Conservation (phyloP, 2,797 vertebrate genomes). For the Nannoperca australis region DNA sequence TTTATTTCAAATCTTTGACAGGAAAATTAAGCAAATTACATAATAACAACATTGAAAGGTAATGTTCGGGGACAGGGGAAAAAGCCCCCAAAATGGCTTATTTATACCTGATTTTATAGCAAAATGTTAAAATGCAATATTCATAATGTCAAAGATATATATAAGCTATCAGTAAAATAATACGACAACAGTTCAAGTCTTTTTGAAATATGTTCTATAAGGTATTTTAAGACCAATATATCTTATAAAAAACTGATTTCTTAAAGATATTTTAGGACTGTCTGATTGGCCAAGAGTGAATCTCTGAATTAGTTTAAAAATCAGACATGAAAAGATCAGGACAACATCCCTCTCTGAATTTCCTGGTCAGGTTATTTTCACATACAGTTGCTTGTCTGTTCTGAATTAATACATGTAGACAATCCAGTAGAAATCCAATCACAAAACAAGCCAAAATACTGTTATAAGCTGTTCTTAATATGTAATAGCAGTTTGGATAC, state of each 20-base stretch:
- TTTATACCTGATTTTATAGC: neutral
- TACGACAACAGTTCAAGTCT: neutral
- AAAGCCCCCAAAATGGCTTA: neutral
- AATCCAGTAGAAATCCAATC: neutral
- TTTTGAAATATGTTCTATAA: neutral
- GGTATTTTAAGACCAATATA: neutral
- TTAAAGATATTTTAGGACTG: neutral
- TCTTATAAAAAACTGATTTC: neutral
- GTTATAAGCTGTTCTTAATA: neutral
- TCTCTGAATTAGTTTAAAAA: neutral
- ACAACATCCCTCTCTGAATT: neutral
- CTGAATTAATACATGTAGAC: neutral
- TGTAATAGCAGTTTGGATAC: neutral
- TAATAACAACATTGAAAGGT: neutral
- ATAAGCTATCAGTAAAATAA: neutral
- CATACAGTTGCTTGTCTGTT: neutral
- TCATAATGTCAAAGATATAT: neutral
- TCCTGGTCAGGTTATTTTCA: neutral
- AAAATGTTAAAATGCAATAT: neutral
- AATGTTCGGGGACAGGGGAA: neutral
- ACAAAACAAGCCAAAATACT: neutral
- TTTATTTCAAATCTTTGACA: neutral
- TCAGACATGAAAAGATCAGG: neutral
- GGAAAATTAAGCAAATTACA: neutral
- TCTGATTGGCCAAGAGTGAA: neutral